Conservation (phyloP, 1,140 invertebrate genomes). For the Eupristina koningsbergeri region DNA sequence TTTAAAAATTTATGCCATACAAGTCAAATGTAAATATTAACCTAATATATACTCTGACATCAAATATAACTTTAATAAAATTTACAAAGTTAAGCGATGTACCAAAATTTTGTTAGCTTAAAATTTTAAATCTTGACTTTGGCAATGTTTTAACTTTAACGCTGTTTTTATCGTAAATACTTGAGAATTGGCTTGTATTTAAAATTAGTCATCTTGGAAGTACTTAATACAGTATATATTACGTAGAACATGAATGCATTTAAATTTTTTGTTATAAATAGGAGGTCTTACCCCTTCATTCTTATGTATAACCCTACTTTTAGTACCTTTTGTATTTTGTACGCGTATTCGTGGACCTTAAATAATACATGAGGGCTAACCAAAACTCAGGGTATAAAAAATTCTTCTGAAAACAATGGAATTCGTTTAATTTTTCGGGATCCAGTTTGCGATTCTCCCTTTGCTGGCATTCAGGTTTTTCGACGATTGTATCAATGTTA, state of each 20-base stretch:
- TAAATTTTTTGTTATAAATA: conserved; percentile 2
- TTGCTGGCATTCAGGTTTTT: neutral
- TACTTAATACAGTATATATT: neutral
- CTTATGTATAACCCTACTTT: neutral
- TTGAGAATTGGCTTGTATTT: neutral
- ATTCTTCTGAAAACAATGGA: neutral
- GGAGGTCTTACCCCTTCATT: neutral
- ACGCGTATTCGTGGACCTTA: neutral
- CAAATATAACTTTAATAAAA: no score
- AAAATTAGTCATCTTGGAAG: neutral
- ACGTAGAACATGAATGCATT: neutral
- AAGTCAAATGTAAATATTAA: no score
- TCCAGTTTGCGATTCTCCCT: neutral
- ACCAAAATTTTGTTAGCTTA: no score
- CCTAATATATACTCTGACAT: no score
- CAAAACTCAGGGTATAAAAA: neutral
- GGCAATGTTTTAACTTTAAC: neutral
- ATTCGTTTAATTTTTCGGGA: neutral
- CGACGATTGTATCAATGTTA: neutral
- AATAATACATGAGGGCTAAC: neutral
- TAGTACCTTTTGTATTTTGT: neutral
- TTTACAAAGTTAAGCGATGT: no score
- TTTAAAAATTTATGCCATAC: no score
- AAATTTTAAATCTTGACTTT: neutral
- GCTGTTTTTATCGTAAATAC: neutral